Conservation (phyloP, 2,113 vertebrate genomes). For the Apistogramma diplotaenia region DNA sequence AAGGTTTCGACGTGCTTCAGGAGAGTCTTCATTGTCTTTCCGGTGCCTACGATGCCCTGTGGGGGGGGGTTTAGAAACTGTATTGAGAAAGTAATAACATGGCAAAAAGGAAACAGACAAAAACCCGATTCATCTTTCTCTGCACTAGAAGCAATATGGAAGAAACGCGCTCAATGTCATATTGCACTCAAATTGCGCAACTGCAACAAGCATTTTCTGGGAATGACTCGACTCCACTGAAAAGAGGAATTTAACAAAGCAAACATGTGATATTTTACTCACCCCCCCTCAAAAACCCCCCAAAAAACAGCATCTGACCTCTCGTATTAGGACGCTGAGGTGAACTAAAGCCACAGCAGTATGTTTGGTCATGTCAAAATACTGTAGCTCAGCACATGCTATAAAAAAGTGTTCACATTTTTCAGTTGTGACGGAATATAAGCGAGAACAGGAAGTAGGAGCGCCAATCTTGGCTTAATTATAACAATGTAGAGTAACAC, state of each 20-base stretch:
- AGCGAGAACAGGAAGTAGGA: background rate
- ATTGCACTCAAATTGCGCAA: background rate
- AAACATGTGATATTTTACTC: background rate
- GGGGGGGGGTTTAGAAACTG: background rate
- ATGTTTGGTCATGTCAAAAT: background rate
- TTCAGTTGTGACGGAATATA: background rate
- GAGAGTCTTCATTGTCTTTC: constrained; percentile 87
- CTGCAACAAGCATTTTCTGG: background rate
- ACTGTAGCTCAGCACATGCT: background rate
- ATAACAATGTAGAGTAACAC: background rate
- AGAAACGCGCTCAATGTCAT: constrained; percentile 15
- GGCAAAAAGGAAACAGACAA: background rate
- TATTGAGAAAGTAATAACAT: constrained; percentile 5
- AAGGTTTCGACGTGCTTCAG: constrained; percentile 84
- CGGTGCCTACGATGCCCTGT: constrained; percentile 89
- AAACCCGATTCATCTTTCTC: background rate
- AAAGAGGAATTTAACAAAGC: constrained; percentile 6
- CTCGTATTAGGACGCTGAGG: background rate
- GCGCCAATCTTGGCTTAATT: background rate
- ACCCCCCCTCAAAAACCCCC: background rate
- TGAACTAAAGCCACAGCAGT: background rate
- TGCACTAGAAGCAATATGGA: background rate
- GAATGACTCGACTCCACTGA: background rate
- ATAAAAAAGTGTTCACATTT: background rate
- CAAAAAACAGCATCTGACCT: background rate